Evolutionary conservation across 1,140 invertebrate species (phyloP).

Genomic region (Drosophila biarmipes): DNA sequence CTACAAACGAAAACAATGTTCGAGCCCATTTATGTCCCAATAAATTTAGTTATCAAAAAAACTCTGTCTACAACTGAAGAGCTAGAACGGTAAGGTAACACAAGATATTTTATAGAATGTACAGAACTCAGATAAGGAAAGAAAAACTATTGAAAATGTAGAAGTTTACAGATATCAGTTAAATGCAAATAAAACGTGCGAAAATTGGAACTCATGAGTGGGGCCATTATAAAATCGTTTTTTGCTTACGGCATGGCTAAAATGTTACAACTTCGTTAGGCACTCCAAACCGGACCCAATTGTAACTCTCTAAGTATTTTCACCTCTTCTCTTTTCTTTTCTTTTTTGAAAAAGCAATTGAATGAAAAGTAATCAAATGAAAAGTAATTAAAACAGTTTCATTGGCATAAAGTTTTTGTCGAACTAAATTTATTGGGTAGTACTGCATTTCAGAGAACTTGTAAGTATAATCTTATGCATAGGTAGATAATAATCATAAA

Average conservation of each 20-base stretch:
- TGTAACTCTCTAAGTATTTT: conserved; percentile 67
- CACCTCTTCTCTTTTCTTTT: conserved; percentile 40
- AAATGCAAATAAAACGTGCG: conserved; percentile 77
- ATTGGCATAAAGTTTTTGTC: conserved; percentile 83
- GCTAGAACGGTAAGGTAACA: conserved; percentile 35
- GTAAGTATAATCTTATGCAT: conserved; percentile 77
- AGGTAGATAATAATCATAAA: conserved; percentile 58
- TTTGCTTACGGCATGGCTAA: conserved; percentile 72
- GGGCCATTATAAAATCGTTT: conserved; percentile 79
- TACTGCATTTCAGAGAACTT: conserved; percentile 79
- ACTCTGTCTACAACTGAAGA: conserved; percentile 75
- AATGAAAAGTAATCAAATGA: conserved; percentile 76
- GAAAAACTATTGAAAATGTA: conserved; percentile 17
- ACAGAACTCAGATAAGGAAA: conserved; percentile 23
- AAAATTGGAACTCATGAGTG: conserved; percentile 65
- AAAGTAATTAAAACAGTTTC: conserved; percentile 81
- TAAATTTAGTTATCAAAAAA: conserved; percentile 84
- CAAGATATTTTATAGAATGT: conserved; percentile 16
- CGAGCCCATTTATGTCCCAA: conserved; percentile 84
- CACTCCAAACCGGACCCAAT: conserved; percentile 77
- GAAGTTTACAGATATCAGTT: conserved; percentile 39
- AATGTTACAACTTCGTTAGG: conserved; percentile 76
- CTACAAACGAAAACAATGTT: conserved; percentile 83
- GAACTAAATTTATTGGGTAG: conserved; percentile 85
- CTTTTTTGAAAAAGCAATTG: conserved; percentile 72